Base-by-base conservation (phyloP, 2,113 vertebrate genomes). In the Nipponia nippon region DNA sequence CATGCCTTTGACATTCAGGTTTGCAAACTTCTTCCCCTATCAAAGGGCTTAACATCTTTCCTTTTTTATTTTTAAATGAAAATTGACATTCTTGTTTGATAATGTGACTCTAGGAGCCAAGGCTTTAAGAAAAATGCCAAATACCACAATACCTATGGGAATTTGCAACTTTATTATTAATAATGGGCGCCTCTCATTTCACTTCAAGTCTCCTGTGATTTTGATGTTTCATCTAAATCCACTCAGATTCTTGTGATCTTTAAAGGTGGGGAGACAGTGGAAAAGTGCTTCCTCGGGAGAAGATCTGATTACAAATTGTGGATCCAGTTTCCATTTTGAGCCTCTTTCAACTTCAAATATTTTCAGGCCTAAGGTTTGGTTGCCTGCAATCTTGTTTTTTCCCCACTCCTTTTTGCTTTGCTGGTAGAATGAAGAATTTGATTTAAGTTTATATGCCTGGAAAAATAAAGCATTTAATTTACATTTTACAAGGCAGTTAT, bases 401-500 rank as follows among this genome's bases (percentile, higher is more conserved):
- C 32, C 67, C 23, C 16, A 8, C 8, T 76, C 52, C 34, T 73
- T 96, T 93, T 93, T 75, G 53, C 89, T 97, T 93, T 93, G 53
- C 83, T 92, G 65, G 55, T 81, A 73, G 65, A 91, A 87, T 56
- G 22, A 58, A 66, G 34, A 83, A 87, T 71, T 95, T 95, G 92
- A 95, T 96, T 96, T 92, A 83, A 78, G 42, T 8, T 94, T 89
- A 83, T 90, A 95, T 40, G 83, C 96, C 95, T 95, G 93, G 29
- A 92, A 95, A 95, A 95, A 96, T 94, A 97, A 97, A 94, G 92
- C 87, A 91, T 96, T 97, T 97, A 97, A 98, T 97, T 94, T 97
- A 95, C 96, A 86, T 97, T 98, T 98, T 97, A 97, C 93, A 97
- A 97, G 75, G 89, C 95, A 95, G 92, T 89, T 91, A 98, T 96